Evolutionary conservation across 2,113 vertebrate species (phyloP).

Genomic region (Stigmatopora argus): DNA sequence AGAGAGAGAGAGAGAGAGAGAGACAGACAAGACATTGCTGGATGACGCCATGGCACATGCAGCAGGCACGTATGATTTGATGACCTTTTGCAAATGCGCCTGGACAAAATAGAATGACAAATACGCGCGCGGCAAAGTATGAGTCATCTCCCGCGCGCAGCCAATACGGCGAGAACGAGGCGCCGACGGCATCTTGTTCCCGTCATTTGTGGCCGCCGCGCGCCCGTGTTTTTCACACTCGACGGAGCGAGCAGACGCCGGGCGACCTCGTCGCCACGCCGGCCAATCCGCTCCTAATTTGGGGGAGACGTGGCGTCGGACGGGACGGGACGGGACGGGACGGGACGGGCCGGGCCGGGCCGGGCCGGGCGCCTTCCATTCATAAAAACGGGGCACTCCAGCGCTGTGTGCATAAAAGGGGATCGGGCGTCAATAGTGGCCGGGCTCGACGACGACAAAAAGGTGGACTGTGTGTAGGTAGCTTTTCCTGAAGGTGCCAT

Average conservation of each 20-base stretch:
- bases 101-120: background rate
- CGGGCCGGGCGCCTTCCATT: slow-evolving; percentile 22
- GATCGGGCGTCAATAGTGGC: slow-evolving; percentile 12
- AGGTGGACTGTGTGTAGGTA: too few relatives aligned
- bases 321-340: too few relatives aligned
- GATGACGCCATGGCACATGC: slow-evolving; percentile 20
- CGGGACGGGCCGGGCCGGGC: too few relatives aligned
- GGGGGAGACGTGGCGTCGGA: background rate
- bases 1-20: slow-evolving; percentile 42
- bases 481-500: too few relatives aligned
- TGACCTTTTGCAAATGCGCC: background rate
- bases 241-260: background rate
- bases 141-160: slow-evolving; percentile 35
- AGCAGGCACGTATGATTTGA: background rate
- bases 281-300: background rate
- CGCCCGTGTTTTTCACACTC: slow-evolving; percentile 7
- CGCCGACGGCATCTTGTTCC: slow-evolving; percentile 10
- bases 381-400: slow-evolving; percentile 43
- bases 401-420: slow-evolving; percentile 6
- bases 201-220: slow-evolving; percentile 3
- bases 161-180: slow-evolving; percentile 34
- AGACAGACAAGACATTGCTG: slow-evolving; percentile 42
- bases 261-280: background rate
- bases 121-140: slow-evolving; percentile 29
- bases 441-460: too few relatives aligned